Evolutionary conservation across 2,113 vertebrate species (phyloP).

Genomic region (Lycaon pictus): DNA sequence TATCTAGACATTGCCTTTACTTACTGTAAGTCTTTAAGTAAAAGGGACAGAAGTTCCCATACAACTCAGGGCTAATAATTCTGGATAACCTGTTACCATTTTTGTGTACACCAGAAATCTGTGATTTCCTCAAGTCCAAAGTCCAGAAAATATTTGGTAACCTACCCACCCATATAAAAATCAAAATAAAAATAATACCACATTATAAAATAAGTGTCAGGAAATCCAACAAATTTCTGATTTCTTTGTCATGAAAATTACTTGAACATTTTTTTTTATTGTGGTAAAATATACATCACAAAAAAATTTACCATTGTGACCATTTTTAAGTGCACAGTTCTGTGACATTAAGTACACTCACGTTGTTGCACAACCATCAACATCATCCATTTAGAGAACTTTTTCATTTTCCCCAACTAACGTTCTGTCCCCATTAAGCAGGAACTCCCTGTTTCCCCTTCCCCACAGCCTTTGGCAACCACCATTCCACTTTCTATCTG

Average conservation of each 20-base stretch:
- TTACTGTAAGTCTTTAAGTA: not conserved
- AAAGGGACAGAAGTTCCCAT: not conserved
- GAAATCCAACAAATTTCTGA: not conserved
- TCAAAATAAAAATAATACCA: constrained; percentile 24
- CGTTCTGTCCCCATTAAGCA: not conserved
- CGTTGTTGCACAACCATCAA: not conserved
- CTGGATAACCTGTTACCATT: not conserved
- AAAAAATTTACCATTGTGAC: not conserved
- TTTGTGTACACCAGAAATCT: not conserved
- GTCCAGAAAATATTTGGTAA: not conserved
- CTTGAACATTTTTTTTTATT: not conserved
- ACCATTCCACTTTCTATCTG: not conserved
- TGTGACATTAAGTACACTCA: not conserved
- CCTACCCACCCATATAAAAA: not conserved
- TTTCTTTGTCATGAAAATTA: not conserved
- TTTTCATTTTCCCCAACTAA: not conserved
- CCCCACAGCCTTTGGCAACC: not conserved
- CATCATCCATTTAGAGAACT: not conserved
- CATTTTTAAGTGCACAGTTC: not conserved
- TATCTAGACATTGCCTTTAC: not conserved
- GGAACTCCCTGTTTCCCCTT: not conserved
- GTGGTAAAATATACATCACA: not conserved
- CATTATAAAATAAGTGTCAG: constrained; percentile 11
- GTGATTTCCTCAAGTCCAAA: not conserved
- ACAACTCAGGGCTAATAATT: not conserved